Evolutionary conservation across 2,888 invertebrate species (phyloP).

Genomic region (Ophion ellenae): DNA sequence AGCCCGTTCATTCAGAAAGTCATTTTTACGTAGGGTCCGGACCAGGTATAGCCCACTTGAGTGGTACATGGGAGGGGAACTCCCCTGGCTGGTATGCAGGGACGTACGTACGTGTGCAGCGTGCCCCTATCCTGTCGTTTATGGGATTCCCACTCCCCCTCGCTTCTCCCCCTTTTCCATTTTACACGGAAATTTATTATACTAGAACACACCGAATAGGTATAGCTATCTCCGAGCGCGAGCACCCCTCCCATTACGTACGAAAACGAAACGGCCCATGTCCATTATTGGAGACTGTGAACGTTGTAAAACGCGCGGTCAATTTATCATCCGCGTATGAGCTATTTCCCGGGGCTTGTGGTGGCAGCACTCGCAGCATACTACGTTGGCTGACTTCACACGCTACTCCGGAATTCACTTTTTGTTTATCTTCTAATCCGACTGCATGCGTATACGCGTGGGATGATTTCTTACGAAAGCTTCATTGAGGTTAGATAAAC

Average conservation of each 20-base stretch:
- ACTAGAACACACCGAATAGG: conserved; percentile 8
- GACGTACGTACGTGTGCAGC: conserved; percentile 9
- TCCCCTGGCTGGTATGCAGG: conserved; percentile 26
- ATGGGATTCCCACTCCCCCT: background rate
- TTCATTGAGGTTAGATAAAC: background rate
- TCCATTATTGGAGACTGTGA: background rate
- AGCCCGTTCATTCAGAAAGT: conserved; percentile 60
- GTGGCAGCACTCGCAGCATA: too few relatives aligned
- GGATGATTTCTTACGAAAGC: background rate
- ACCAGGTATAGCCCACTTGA: conserved; percentile 54
- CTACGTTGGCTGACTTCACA: background rate
- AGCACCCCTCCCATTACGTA: background rate
- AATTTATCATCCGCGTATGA: conserved; percentile 26
- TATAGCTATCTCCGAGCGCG: background rate
- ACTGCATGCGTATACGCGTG: background rate
- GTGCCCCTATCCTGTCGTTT: conserved; percentile 30
- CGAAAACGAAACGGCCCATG: background rate
- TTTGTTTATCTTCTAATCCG: too few relatives aligned
- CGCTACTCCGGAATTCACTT: background rate
- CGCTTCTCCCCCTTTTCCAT: background rate
- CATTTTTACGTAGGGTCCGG: conserved; percentile 65
- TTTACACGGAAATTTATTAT: conserved; percentile 31
- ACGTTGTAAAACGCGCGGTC: background rate
- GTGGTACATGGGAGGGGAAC: conserved; percentile 39
- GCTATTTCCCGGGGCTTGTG: background rate